Evolutionary conservation across 1,140 invertebrate species (phyloP), one percentile per base, ranked within the genome.

Genomic region (Bombus soroeensis): DNA sequence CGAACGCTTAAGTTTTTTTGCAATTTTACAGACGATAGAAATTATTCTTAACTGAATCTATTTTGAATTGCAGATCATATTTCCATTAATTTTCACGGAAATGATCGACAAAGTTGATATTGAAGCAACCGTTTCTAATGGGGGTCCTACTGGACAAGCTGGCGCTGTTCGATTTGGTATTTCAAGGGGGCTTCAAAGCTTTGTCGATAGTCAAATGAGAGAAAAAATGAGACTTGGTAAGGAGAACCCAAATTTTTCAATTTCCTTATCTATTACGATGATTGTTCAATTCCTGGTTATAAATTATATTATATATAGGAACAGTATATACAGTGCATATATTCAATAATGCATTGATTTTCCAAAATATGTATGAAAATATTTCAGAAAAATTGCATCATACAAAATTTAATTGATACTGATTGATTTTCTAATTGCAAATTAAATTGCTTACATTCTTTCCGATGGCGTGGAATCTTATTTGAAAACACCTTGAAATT

Each of bases 211-310:
- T 79, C 96, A 97, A 71, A 97, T 96, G 94, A 93, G 97, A 25
- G 97, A 99, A 95, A 97, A 97, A 92, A 98, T 99, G 98, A 96
- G 98, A 96, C 93, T 99, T 90, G 97, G 97, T 98, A 95, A 96
- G 95, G 0, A 82, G 47, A 81, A 74, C 2, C 37, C 3, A n/a
- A 0, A n/a, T n/a, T 53, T 53, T 34, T 39, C 1, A 70, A 32
- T 43, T 32, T 43, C 10, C 18, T 34, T 12, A 32, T 71, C 25
- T 34, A 22, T 37, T 25, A 68, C 8, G 2, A 0, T 34, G 12
- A 62, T 28, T 62, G 28, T 13, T n/a, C 28, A 13, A 62, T 62
- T 62, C n/a, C 59, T 34, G 34, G 8, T 34, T 66, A 18, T 34
- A 76, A 83, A 37, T 25, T n/a, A 53, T 25, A 5, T 6, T n/a